These are phyloP conservation scores for Adrianichthys oophorus DNA, from an alignment of 2,797 vertebrate species.

Conservation along the genomic window DNA sequence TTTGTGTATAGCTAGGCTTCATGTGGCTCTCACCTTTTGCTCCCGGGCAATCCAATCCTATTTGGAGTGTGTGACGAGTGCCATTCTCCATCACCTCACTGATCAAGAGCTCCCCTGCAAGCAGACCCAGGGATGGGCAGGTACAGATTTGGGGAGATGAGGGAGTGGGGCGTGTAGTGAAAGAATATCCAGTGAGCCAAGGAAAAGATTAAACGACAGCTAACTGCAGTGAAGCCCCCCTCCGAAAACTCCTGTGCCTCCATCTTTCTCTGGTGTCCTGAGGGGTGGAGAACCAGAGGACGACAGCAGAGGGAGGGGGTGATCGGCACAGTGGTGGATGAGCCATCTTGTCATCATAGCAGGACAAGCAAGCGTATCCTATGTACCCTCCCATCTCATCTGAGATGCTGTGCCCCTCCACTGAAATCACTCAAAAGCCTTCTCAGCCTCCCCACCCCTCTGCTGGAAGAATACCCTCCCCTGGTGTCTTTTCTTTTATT, in stretches of 20 bases:
- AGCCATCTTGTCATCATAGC: slow-evolving; percentile 81
- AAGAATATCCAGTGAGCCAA: slow-evolving; percentile 76
- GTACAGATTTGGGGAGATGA: slow-evolving; percentile 69
- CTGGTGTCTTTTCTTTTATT: slow-evolving; percentile 74
- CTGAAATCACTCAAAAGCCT: slow-evolving; percentile 68
- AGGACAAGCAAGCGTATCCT: slow-evolving; percentile 78
- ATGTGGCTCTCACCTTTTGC: slow-evolving; percentile 68
- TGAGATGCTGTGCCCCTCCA: slow-evolving; percentile 67
- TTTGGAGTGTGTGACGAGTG: slow-evolving; percentile 73
- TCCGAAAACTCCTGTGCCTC: slow-evolving; percentile 26
- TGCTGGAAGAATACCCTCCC: slow-evolving; percentile 63
- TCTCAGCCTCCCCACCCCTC: slow-evolving; percentile 34
- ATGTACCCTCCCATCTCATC: slow-evolving; percentile 77
- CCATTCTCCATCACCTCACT: slow-evolving; percentile 75
- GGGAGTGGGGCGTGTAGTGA: slow-evolving; percentile 66
- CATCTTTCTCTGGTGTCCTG: slow-evolving; percentile 59
- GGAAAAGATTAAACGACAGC: slow-evolving; percentile 75
- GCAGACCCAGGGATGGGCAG: slow-evolving; percentile 73
- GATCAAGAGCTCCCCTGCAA: slow-evolving; percentile 73
- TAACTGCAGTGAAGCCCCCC: slow-evolving; percentile 40
- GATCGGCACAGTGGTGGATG: slow-evolving; percentile 68
- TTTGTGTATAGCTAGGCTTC: slow-evolving; percentile 38
- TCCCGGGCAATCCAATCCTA: slow-evolving; percentile 73
- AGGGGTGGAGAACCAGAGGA: slow-evolving; percentile 41
- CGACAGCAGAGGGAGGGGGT: slow-evolving; percentile 40